These are phyloP conservation scores for Epizoanthus stellaris DNA, from an alignment of 92 coral and sea anemone genomes.

Conservation along the genomic window DNA sequence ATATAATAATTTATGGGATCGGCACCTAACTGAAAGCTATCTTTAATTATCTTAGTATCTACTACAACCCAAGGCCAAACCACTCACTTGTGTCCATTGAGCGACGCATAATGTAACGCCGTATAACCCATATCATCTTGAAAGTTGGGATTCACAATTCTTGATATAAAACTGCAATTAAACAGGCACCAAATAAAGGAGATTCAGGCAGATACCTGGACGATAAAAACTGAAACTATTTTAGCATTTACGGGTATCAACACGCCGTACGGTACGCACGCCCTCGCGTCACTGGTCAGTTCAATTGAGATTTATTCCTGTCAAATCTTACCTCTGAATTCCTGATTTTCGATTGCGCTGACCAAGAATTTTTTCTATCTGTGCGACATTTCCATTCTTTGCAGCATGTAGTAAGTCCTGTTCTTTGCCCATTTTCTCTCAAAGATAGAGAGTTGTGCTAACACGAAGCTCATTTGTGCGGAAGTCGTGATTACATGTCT, in stretches of 20 bases:
- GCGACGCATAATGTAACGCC: conserved; percentile 87
- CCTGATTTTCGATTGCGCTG: conserved; percentile 84
- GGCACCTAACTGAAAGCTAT: neutral
- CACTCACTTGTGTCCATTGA: conserved; percentile 89
- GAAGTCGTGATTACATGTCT: conserved; percentile 4
- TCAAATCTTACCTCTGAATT: conserved; percentile 71
- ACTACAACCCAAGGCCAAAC: too few species aligned
- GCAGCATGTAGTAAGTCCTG: conserved; percentile 94
- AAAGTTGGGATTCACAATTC: conserved; percentile 82
- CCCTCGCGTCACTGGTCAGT: neutral
- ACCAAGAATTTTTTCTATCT: conserved; percentile 92
- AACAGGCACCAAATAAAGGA: conserved; percentile 1
- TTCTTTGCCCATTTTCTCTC: conserved; percentile 88
- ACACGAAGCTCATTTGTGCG: conserved; percentile 37
- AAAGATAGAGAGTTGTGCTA: conserved; percentile 15
- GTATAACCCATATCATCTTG: conserved; percentile 98
- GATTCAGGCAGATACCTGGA: neutral
- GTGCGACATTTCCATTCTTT: conserved; percentile 94
- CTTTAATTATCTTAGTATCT: neutral
- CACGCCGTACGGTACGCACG: neutral
- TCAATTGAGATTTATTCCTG: conserved; percentile 2
- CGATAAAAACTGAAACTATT: neutral
- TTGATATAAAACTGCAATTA: conserved; percentile 71
- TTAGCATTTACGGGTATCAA: conserved; percentile 29
- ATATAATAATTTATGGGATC: neutral